Percentiles rank a stretch among this genome's conserved stretches.
phyloP scores from a whole-genome alignment of 2,888 invertebrate species.

The Eristalis arbustorum region DNA sequence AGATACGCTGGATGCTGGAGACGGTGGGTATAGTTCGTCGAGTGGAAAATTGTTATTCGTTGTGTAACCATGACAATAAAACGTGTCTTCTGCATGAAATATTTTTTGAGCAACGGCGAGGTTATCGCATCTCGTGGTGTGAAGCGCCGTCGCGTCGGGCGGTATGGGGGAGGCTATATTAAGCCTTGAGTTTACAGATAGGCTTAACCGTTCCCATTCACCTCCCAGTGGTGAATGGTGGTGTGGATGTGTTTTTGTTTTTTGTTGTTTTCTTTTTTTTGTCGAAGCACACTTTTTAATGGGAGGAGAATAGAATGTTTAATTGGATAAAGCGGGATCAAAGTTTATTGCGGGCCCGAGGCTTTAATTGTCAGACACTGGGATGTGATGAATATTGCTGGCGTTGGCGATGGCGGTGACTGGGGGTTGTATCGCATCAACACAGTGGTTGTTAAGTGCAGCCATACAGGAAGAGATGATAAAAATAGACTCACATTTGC shows the following conservation, averaged over 20 bases:
- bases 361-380: background rate
- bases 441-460: background rate
- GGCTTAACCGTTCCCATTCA: slow-evolving; percentile 11
- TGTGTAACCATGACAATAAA: slow-evolving; percentile 70
- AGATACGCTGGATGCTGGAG: slow-evolving; percentile 41
- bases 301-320: background rate
- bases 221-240: background rate
- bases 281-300: background rate
- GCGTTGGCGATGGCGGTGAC: background rate
- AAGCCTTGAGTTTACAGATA: slow-evolving; percentile 35
- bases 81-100: slow-evolving; percentile 67
- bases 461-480: background rate
- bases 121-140: slow-evolving; percentile 25
- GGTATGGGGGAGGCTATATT: slow-evolving; percentile 26
- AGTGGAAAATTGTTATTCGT: slow-evolving; percentile 71
- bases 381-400: background rate
- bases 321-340: slow-evolving; percentile 3
- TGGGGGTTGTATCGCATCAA: background rate
- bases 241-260: background rate
- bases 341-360: background rate
- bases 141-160: background rate
- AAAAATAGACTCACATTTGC: background rate
- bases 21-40: slow-evolving; percentile 61
- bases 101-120: slow-evolving; percentile 44
- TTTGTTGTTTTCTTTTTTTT: background rate